Base-by-base conservation (phyloP, 2,113 vertebrate species). In the Corydoras sp. region DNA sequence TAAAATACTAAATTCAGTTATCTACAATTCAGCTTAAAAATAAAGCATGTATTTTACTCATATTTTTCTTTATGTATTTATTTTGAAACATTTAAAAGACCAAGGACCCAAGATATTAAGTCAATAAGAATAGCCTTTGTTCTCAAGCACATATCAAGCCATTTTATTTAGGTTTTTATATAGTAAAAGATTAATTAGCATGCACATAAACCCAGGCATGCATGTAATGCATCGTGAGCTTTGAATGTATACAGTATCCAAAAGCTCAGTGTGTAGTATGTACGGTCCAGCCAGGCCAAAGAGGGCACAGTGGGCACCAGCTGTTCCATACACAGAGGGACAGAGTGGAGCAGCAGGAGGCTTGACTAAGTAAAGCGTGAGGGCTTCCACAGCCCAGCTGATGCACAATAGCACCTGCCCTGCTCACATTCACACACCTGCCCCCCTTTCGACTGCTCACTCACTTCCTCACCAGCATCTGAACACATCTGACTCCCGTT, bases 371-470 rank as follows among this genome's bases (percentile, higher is more conserved):
- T 69, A 75, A 71, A 71, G 55, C 76, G 69, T 72, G 56, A 74
- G 71, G 78, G 74, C 74, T 80, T 72, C 73, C 76, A 72, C 62
- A 67, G 70, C 31, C 77, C 81, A 83, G 81, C 75, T 83, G 77
- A 73, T 77, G 68, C 75, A 79, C 75, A 75, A 58, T 66, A 68
- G 32, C 81, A 78, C 77, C 80, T 81, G 77, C 80, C 77, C 77
- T 73, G 65, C 31, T 58, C 65, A 68, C 69, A 68, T 58, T 18
- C 62, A 55, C 67, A 78, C 79, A 80, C 79, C 73, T 78, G 69
- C 76, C n/a, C 55, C 63, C 54, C 58, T 69, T 50, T 58, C 61
- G 43, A 13, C n/a, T 61, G 31, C 64, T 71, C 62, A 18, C 63
- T 51, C 48, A 66, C 18, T 30, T 59, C 8, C 49, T 29, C 55